Evolutionary conservation across 2,113 vertebrate genomes (phyloP).

Genomic region (Anolis sagrei): DNA sequence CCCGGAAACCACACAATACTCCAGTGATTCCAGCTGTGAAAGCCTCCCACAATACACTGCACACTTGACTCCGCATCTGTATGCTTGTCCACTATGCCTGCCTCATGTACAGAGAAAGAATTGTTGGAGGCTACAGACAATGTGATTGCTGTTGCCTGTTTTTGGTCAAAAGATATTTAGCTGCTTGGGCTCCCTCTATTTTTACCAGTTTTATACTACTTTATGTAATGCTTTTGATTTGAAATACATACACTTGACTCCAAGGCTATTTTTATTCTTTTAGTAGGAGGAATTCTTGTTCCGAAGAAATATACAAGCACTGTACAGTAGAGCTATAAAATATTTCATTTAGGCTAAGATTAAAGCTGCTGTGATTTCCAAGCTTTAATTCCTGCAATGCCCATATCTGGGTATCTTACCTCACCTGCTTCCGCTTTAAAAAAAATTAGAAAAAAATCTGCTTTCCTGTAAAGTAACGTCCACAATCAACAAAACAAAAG

Average conservation of each 20-base stretch:
- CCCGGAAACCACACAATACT: too few relatives aligned
- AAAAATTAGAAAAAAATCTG: constrained; percentile 59
- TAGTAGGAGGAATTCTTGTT: constrained; percentile 63
- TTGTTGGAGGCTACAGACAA: too few relatives aligned
- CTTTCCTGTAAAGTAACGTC: constrained; percentile 45
- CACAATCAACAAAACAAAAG: constrained; percentile 48
- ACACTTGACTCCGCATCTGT: too few relatives aligned
- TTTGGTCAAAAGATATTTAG: too few relatives aligned
- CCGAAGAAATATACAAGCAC: constrained; percentile 76
- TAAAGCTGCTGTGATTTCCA: constrained; percentile 59
- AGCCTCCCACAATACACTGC: too few relatives aligned
- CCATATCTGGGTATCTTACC: constrained; percentile 56
- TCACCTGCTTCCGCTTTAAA: constrained; percentile 63
- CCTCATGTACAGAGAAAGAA: too few relatives aligned
- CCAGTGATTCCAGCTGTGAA: too few relatives aligned
- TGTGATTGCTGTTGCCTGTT: too few relatives aligned
- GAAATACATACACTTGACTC: constrained; percentile 45
- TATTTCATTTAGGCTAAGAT: constrained; percentile 52
- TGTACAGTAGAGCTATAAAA: constrained; percentile 79
- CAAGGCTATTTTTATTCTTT: constrained; percentile 67
- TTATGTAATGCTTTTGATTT: too few relatives aligned
- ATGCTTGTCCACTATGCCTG: too few relatives aligned
- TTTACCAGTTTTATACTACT: too few relatives aligned
- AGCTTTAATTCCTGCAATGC: constrained; percentile 72
- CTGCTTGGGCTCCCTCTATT: too few relatives aligned